These are phyloP conservation scores for Piliocolobus tephrosceles DNA, from an alignment of 2,113 vertebrate genomes.

Conservation along the genomic window DNA sequence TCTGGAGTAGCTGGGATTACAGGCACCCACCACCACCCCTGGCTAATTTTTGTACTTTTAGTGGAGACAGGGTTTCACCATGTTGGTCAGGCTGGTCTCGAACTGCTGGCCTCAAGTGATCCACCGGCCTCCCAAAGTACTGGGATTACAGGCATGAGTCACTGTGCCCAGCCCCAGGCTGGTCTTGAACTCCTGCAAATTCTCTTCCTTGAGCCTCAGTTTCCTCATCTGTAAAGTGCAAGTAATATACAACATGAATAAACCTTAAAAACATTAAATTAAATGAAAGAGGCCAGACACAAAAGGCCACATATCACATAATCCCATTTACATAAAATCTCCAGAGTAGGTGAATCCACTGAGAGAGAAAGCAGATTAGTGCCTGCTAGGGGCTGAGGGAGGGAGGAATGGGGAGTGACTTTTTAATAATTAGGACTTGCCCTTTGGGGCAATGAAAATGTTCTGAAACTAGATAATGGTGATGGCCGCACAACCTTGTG, in stretches of 20 bases:
- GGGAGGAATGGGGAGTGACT: neutral
- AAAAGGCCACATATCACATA: neutral
- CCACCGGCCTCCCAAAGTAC: no score
- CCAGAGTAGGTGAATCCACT: neutral
- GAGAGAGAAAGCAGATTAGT: neutral
- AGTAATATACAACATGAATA: neutral
- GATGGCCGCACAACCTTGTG: neutral
- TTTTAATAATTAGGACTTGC: neutral
- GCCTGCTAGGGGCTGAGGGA: neutral
- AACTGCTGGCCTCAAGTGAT: no score
- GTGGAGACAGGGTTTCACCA: no score
- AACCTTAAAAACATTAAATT: neutral
- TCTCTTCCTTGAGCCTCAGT: neutral
- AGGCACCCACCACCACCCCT: no score
- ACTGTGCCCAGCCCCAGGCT: no score
- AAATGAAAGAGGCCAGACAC: neutral
- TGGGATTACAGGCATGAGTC: no score
- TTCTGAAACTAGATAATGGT: neutral
- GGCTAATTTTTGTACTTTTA: no score
- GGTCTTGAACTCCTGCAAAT: neutral
- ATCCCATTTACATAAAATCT: neutral
- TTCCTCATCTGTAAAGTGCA: neutral
- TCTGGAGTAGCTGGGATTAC: accelerated
- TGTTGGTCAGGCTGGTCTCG: no score
- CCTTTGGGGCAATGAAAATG: neutral